A percentile compares a stretch with the other conserved stretches of the same genome.
Conservation (phyloP, 2,888 invertebrate species). For the Ectemnius lituratus region DNA sequence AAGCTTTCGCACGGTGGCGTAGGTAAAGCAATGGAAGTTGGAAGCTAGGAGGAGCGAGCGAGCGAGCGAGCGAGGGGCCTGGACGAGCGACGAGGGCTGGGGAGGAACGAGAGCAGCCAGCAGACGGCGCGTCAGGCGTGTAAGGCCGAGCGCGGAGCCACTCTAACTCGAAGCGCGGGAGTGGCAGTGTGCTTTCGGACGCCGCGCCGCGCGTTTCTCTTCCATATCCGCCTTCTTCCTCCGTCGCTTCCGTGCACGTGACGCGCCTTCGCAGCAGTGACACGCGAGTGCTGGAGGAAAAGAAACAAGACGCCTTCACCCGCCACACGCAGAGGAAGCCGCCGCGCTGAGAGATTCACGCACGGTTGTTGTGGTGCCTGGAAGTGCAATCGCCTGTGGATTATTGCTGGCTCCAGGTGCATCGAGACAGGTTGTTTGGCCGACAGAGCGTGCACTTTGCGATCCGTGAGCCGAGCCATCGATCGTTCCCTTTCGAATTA, state of each 20-base stretch:
- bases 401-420: slow-evolving; percentile 45
- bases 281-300: no score
- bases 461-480: slow-evolving; percentile 54
- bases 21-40: slow-evolving; percentile 27
- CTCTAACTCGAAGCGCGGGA: slow-evolving; percentile 41
- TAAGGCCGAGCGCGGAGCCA: slow-evolving; percentile 27
- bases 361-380: background rate
- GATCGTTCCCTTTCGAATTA: slow-evolving; percentile 47
- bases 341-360: no score
- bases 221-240: no score
- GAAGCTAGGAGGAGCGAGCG: slow-evolving; percentile 5
- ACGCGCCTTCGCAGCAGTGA: no score
- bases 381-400: slow-evolving; percentile 57
- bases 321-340: no score
- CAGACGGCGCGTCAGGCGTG: slow-evolving; percentile 31
- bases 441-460: slow-evolving; percentile 25
- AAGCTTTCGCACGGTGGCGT: background rate
- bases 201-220: slow-evolving; percentile 58
- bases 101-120: slow-evolving; percentile 21
- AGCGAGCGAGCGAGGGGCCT: background rate
- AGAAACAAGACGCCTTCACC: no score
- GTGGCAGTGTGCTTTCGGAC: slow-evolving; percentile 66
- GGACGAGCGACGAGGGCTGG: background rate
- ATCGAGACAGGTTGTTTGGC: slow-evolving; percentile 50
- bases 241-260: slow-evolving; percentile 10